Percentiles rank a stretch among this genome's conserved stretches.
These are phyloP conservation scores for Drymodes brunneopygia DNA, from an alignment of 2,113 vertebrate species.

Conservation along the genomic window DNA sequence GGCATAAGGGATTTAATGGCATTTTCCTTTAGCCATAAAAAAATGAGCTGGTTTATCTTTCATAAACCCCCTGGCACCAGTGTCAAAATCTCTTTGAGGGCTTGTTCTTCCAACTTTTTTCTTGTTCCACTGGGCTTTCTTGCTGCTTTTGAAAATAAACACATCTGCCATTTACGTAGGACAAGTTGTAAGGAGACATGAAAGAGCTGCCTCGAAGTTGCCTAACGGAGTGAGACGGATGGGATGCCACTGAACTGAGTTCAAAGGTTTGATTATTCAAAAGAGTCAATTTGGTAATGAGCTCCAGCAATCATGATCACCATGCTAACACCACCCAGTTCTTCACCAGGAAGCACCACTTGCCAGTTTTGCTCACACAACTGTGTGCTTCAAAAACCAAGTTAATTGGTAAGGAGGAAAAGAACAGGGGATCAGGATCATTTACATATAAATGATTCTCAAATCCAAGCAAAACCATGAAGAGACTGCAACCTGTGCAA, in stretches of 20 bases:
- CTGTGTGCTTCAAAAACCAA: neutral
- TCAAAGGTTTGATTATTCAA: neutral
- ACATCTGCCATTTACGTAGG: neutral
- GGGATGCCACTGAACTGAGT: neutral
- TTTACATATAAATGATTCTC: slow-evolving; percentile 46
- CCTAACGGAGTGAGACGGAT: neutral
- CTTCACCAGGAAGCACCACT: neutral
- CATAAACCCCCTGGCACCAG: neutral
- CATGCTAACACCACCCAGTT: neutral
- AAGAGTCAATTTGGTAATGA: neutral
- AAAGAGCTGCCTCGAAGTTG: neutral
- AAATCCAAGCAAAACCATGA: neutral
- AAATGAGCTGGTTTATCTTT: neutral
- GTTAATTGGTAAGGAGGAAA: slow-evolving; percentile 10
- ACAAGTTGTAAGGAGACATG: neutral
- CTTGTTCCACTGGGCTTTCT: neutral
- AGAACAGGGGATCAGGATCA: slow-evolving; percentile 4
- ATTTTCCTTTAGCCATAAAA: neutral
- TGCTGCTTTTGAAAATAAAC: slow-evolving; percentile 8
- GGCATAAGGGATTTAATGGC: neutral
- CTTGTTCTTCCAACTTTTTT: neutral
- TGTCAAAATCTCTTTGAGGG: neutral
- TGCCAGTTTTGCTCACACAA: neutral
- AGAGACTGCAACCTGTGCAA: neutral
- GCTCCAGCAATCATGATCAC: neutral